A percentile compares a stretch with the other conserved stretches of the same genome.
These are phyloP conservation scores for Semotilus atromaculatus DNA, from an alignment of 2,797 vertebrate genomes.

Conservation along the genomic window DNA sequence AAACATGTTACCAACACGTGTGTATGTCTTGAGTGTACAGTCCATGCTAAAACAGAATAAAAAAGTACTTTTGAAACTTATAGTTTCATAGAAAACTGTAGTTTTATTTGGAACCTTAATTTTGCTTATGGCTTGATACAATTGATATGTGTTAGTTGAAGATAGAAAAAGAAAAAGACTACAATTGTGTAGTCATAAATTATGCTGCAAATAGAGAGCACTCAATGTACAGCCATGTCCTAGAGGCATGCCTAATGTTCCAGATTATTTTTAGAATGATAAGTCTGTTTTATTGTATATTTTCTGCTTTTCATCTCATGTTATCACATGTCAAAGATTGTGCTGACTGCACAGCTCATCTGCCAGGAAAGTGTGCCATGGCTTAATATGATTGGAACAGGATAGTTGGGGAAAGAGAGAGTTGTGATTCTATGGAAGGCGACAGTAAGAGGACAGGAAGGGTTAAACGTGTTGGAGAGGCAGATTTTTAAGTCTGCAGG, in stretches of 20 bases:
- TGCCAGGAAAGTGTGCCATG: neutral
- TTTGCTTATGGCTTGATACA: neutral
- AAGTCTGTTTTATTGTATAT: neutral
- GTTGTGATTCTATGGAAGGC: neutral
- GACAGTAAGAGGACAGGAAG: neutral
- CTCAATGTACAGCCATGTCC: neutral
- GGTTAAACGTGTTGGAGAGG: constrained; percentile 59
- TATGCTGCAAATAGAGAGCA: neutral
- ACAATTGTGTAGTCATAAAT: constrained; percentile 6
- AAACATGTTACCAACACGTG: neutral
- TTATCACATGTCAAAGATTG: constrained; percentile 36
- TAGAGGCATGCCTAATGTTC: constrained; percentile 15
- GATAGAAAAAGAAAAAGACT: neutral
- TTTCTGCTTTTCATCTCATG: constrained; percentile 14
- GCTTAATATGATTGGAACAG: neutral
- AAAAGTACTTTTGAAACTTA: neutral
- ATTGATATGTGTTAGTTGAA: neutral
- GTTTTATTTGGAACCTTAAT: neutral
- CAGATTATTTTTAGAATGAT: neutral
- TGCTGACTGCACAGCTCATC: constrained; percentile 29
- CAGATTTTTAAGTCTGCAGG: constrained; percentile 79
- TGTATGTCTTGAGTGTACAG: neutral
- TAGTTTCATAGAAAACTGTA: neutral
- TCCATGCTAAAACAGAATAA: neutral
- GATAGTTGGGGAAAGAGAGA: neutral